Evolutionary conservation across 1,140 invertebrate species (phyloP).

Genomic region (Ceratoteleas bidentatus): DNA sequence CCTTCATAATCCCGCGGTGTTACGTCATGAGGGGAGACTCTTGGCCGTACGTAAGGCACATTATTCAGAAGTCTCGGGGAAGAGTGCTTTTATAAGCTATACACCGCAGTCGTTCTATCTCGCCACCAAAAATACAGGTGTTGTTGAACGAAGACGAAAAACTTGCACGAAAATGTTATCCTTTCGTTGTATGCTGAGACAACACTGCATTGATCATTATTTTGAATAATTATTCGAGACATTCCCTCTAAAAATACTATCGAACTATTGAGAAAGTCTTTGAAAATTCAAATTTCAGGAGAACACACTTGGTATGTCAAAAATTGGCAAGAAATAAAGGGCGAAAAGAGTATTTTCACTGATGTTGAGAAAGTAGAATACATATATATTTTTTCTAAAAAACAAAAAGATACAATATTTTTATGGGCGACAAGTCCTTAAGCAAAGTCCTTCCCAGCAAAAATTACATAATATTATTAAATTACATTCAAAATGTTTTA

Average conservation of each 20-base stretch:
- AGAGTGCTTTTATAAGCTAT: constrained; percentile 67
- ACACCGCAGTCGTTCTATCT: constrained; percentile 41
- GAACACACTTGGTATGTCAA: too few relatives aligned
- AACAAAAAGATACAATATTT: too few relatives aligned
- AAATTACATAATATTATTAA: too few relatives aligned
- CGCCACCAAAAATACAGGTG: constrained; percentile 29
- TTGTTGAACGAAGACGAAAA: constrained; percentile 29
- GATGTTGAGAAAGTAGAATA: too few relatives aligned
- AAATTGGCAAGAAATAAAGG: too few relatives aligned
- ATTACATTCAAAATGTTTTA: too few relatives aligned
- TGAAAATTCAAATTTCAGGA: not conserved
- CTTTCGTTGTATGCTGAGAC: not conserved
- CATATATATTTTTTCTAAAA: too few relatives aligned
- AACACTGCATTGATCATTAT: constrained; percentile 5
- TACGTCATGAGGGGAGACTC: constrained; percentile 47
- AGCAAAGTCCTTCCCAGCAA: too few relatives aligned
- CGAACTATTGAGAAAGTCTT: not conserved
- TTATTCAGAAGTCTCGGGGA: constrained; percentile 62
- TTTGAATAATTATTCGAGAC: constrained; percentile 1
- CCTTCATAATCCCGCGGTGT: constrained; percentile 30
- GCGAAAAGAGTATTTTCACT: too few relatives aligned
- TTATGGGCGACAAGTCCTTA: too few relatives aligned
- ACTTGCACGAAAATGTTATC: constrained; percentile 22
- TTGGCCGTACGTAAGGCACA: constrained; percentile 42
- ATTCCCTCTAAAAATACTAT: too few relatives aligned